Base-by-base conservation (phyloP, 2,113 vertebrate genomes). In the Nesogale talazaci region DNA sequence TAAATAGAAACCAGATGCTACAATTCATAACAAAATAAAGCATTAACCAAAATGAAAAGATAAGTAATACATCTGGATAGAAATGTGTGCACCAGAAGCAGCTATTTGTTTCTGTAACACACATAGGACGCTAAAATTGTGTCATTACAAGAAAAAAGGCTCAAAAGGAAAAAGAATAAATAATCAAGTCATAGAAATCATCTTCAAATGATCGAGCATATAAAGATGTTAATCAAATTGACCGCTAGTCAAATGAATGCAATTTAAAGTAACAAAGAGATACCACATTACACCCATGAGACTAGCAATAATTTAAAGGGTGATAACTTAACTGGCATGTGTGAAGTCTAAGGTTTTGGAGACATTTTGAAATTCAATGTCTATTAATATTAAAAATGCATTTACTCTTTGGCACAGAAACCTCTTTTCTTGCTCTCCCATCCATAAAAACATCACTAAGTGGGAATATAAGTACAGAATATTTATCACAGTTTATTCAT, bases 21-120 rank as follows among this genome's bases (percentile, higher is more conserved):
- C 9, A 77, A 95, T 89, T 91, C 25, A 12, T 46, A 67, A 36
- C 70, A 90, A 93, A 95, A 94, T 46, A 90, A 91, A 91, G 74
- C 34, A 75, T 17, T 91, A 56, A 59, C 46, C 72, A 95, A 86
- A 91, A 79, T 88, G 31, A 59, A 83, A 92, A 77, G 14, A 40
- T 1, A 8, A 85, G 40, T 42, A 94, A 65, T 42, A 88, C 61
- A 6, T 40, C 94, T 80, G 42, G 46, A 40, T 75, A 79, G 86
- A 84, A 36, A 40, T 23, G 19, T 10, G 27, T 83, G 8, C 20
- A 14, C 31, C 83, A 9, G 52, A 88, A 23, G 81, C 2, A 67
- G 23, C 59, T 14, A 19, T 6, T 40, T 91, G 7, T 59, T 95
- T 83, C 20, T 59, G 1, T 74, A 89, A 67, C 70, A 90, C 20